Conservation (phyloP, 1,140 invertebrate genomes). For the Drosophila kurseongensis region DNA sequence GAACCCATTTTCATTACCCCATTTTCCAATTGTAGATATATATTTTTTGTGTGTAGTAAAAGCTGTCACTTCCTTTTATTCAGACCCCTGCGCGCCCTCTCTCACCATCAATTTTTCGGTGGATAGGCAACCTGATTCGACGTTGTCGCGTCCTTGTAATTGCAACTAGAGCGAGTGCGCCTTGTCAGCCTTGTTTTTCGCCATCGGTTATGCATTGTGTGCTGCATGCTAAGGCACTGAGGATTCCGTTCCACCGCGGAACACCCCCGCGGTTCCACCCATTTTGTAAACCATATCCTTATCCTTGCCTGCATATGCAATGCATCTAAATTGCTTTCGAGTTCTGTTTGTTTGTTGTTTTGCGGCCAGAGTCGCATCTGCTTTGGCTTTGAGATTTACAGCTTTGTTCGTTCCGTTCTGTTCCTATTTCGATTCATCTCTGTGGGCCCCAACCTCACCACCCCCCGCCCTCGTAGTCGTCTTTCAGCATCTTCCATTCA, state of each 20-base stretch:
- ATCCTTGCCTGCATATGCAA: constrained; percentile 49
- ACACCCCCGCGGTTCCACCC: not conserved
- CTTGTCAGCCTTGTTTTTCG: constrained; percentile 30
- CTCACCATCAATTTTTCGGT: not conserved
- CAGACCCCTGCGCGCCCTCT: not conserved
- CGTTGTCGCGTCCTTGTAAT: constrained; percentile 39
- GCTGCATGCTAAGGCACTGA: constrained; percentile 4
- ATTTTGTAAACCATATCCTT: constrained; percentile 32
- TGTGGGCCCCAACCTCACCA: not conserved
- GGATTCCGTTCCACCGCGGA: not conserved
- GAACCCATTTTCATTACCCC: no score
- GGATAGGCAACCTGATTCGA: constrained; percentile 21
- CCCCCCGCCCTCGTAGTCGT: no score
- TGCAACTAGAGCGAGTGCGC: constrained; percentile 31
- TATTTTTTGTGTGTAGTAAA: not conserved
- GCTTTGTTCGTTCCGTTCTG: constrained; percentile 57
- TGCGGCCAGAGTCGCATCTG: constrained; percentile 42
- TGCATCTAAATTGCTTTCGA: constrained; percentile 76
- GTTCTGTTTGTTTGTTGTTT: constrained; percentile 69
- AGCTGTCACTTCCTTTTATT: not conserved
- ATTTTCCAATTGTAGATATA: not conserved
- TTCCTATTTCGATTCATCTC: constrained; percentile 29
- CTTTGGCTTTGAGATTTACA: constrained; percentile 74
- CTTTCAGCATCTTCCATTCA: constrained; percentile 54
- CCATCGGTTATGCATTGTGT: constrained; percentile 42